phyloP scores from a whole-genome alignment of 2,113 vertebrate genomes.

The Tachysurus fulvidraco region DNA sequence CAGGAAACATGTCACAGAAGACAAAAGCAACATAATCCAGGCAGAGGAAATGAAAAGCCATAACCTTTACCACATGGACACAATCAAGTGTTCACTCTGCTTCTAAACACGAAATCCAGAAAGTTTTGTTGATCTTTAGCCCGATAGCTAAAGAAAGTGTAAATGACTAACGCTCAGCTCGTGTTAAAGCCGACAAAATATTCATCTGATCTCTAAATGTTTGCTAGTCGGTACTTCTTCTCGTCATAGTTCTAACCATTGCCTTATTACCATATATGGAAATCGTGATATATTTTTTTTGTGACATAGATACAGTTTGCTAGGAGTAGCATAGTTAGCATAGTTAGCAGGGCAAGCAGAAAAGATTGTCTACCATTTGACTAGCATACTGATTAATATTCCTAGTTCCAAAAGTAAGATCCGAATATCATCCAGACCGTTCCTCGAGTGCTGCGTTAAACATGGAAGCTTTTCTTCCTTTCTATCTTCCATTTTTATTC shows the following conservation, averaged over 20 bases:
- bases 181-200: no score
- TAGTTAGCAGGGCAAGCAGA: background rate
- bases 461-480: background rate
- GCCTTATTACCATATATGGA: no score
- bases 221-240: no score
- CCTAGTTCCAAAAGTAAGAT: background rate
- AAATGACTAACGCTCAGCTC: no score
- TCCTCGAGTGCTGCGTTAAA: background rate
- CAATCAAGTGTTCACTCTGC: background rate
- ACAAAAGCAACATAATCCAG: constrained; percentile 27
- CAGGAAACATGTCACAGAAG: constrained; percentile 1
- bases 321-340: no score
- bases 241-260: no score
- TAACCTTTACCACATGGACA: background rate
- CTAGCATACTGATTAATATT: background rate
- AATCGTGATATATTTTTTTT: no score
- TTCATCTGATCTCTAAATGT: no score
- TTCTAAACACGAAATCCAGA: background rate
- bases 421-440: background rate
- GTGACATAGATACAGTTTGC: no score
- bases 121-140: background rate
- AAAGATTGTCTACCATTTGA: background rate
- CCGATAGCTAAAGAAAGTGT: background rate
- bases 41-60: background rate
- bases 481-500: no score